Evolutionary conservation across 37 sponge, comb jelly and placozoan genomes (phyloP).

Genomic region (Petrosia ficiformis): DNA sequence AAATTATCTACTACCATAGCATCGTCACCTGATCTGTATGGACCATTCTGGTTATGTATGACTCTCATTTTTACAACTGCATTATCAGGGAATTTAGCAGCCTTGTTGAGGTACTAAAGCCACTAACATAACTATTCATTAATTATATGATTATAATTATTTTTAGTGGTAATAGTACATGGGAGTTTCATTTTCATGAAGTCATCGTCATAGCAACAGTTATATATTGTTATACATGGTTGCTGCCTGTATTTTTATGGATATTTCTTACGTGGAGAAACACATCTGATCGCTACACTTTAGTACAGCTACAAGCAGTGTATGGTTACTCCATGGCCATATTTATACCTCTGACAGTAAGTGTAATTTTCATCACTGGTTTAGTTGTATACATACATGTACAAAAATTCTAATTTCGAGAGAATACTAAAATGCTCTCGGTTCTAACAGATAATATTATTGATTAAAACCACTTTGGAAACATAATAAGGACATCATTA

Average conservation of each 20-base stretch:
- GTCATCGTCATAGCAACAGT: slow-evolving; percentile 39
- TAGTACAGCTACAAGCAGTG: slow-evolving; percentile 42
- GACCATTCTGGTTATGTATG: slow-evolving; percentile 89
- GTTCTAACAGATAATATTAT: too few relatives aligned
- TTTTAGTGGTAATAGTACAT: background rate
- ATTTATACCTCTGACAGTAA: slow-evolving; percentile 55
- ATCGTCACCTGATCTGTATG: slow-evolving; percentile 70
- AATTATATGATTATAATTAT: too few relatives aligned
- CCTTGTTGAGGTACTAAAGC: slow-evolving; percentile 34
- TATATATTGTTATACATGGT: slow-evolving; percentile 55
- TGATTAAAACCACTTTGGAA: too few relatives aligned
- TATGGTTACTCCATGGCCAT: slow-evolving; percentile 63
- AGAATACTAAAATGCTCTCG: too few relatives aligned
- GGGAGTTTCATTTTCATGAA: slow-evolving; percentile 68
- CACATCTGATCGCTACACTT: slow-evolving; percentile 14
- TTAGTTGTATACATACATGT: too few relatives aligned
- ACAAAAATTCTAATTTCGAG: too few relatives aligned
- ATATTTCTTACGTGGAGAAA: slow-evolving; percentile 48
- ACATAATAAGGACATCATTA: too few relatives aligned
- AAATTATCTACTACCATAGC: slow-evolving; percentile 38
- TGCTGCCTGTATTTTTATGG: slow-evolving; percentile 49
- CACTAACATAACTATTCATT: background rate
- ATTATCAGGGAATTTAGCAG: slow-evolving; percentile 71
- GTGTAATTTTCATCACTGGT: background rate
- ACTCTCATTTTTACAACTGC: slow-evolving; percentile 81